Evolutionary conservation across 2,113 vertebrate genomes (phyloP), one percentile per base, ranked within the genome.

Genomic region (Poicephalus meyeri): DNA sequence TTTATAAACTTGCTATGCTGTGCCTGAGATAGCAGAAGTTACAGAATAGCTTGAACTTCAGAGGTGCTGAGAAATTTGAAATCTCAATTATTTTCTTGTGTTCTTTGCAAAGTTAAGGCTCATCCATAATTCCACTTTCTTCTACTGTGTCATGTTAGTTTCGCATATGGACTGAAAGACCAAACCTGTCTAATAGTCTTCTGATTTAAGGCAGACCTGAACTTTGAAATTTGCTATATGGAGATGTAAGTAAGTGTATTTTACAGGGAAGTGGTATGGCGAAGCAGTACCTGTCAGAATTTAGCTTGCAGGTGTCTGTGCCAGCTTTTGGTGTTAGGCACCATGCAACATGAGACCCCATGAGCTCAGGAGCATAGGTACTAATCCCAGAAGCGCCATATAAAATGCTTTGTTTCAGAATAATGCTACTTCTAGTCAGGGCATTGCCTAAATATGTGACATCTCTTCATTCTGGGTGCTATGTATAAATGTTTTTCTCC

Each of bases 291-390:
- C n/a, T 37, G 44, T 71, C 68, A 86, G 42, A 47, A 26, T 85
- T 87, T 65, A 52, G 28, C 47, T 26, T 35, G 15, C 69, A 52
- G 44, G 39, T 39, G 26, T 28, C 19, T 0, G 0, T 68, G 80
- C 33, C 64, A 63, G 24, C 39, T 88, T n/a, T 19, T 2, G 0
- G 2, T 17, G 35, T 44, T 35, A 23, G 9, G 3, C 0, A 1
- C n/a, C 0, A 2, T n/a, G 13, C 20, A 18, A 10, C 2, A 13
- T 1, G 10, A 86, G 50, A 26, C 29, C 55, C 60, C 2, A 3
- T 20, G 17, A 68, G 20, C 47, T 74, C 63, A 33, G 56, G 58
- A 11, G 44, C 6, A 1, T 2, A 24, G 16, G 4, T 69, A 68
- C 41, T 42, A 13, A 70, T 73, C 35, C 19, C 64, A 25, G 42